Evolutionary conservation across 1,140 invertebrate species (phyloP), one percentile per base, ranked within the genome.

Genomic region (Musca vetustissima): DNA sequence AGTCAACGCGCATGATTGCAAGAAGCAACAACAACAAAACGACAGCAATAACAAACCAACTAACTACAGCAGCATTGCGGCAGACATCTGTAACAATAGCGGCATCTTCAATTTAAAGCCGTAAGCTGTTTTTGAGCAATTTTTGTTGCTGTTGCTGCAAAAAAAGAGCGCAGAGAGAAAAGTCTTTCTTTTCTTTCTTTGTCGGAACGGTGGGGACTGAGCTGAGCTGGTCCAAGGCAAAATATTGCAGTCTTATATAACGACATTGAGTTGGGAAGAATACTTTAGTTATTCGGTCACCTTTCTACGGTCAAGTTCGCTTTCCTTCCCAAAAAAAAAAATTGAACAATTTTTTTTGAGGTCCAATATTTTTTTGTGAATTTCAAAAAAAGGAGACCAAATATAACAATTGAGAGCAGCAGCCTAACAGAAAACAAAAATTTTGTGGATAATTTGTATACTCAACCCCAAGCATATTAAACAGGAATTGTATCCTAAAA

Each of bases 251-350:
- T 79, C 79, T 80, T 80, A 80, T 80, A 80, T 80, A 80, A 80
- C 79, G 74, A 78, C 70, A 73, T 77, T 80, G 80, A 79, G 79
- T 73, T 72, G 72, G 70, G 71, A 74, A 75, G 71, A 70, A 79
- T 79, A 70, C 73, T 80, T 81, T 80, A 81, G 79, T 81, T 81
- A 80, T 76, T 78, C 79, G 79, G 77, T 80, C 77, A 80, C 75
- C 77, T 76, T 76, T 75, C 79, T 74, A 80, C 79, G 79, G 79
- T 80, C 79, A 81, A 80, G 79, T 79, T 81, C 79, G 78, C 76
- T 69, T 71, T 68, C 67, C 66, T 71, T 47, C 49, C 61, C 48
- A 52, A 57, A 48, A 47, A 70, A 49, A 71, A 69, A 64, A 14
- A 4, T 28, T 28, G 68, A 69, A 66, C 17, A 70, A 22, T 52